phyloP scores from a whole-genome alignment of 2,797 vertebrate species.

The Bradypodion pumilum region DNA sequence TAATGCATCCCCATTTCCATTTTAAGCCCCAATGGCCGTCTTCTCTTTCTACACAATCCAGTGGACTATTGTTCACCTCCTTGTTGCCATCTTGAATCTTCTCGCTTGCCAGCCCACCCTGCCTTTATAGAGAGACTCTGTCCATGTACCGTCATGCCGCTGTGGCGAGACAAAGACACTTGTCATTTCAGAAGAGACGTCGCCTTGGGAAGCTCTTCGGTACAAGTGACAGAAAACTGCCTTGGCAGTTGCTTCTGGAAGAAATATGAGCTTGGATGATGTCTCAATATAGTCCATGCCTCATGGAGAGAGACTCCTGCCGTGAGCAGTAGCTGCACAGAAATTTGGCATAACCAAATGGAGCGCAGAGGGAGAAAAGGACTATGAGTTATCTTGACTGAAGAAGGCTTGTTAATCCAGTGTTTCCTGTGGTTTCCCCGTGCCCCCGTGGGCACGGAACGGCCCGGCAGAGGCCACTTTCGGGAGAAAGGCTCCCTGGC shows the following conservation, averaged over 20 bases:
- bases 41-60: not conserved
- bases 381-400: not conserved
- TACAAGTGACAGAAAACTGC: not conserved
- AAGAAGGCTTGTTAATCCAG: not conserved
- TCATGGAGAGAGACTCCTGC: not conserved
- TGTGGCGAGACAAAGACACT: too few species aligned
- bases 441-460: too few species aligned
- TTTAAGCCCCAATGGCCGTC: too few species aligned
- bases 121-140: not conserved
- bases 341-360: not conserved
- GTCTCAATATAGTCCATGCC: not conserved
- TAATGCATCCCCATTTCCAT: too few species aligned
- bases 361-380: not conserved
- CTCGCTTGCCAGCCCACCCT: not conserved
- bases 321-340: not conserved
- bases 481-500: too few species aligned
- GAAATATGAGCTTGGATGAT: not conserved
- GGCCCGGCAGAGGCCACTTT: too few species aligned
- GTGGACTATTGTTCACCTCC: not conserved
- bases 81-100: not conserved
- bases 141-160: not conserved
- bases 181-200: not conserved
- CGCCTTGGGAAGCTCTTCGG: not conserved
- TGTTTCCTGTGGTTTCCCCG: too few species aligned
- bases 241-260: not conserved